Percentiles rank a stretch among this genome's conserved stretches.
phyloP scores from a whole-genome alignment of 2,113 vertebrate genomes.

The Speoplatyrhinus poulsoni region DNA sequence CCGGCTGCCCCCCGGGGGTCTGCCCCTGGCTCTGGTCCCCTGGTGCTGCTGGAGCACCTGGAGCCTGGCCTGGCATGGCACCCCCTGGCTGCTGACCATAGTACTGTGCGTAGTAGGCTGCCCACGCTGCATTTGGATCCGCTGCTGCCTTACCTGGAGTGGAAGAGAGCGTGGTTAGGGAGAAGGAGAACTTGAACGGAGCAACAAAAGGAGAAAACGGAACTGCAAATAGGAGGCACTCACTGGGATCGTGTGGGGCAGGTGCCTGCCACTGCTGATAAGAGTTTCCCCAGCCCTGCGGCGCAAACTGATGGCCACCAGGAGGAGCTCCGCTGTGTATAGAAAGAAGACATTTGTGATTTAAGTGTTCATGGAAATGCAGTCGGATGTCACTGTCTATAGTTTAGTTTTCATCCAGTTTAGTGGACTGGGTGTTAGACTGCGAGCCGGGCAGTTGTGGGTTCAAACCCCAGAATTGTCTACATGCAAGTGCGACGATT shows the following conservation, averaged over 20 bases:
- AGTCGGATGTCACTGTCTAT: too few species aligned
- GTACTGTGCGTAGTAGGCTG: conserved; percentile 92
- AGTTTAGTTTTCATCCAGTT: too few species aligned
- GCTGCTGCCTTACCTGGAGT: conserved; percentile 82
- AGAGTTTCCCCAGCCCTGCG: conserved; percentile 86
- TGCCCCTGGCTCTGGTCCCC: conserved; percentile 80
- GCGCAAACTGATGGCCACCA: conserved; percentile 85
- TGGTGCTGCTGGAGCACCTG: conserved; percentile 78
- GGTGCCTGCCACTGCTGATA: conserved; percentile 92
- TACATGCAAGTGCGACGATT: too few species aligned
- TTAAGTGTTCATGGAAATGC: not conserved
- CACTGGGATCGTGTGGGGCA: conserved; percentile 87
- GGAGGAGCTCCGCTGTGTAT: conserved; percentile 78
- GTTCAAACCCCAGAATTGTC: too few species aligned
- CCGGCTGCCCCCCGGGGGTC: conserved; percentile 81
- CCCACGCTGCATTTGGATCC: conserved; percentile 91
- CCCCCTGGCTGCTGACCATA: conserved; percentile 88
- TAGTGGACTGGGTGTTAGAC: too few species aligned
- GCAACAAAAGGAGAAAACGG: not conserved
- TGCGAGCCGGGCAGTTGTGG: too few species aligned
- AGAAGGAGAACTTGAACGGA: not conserved
- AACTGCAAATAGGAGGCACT: conserved; percentile 47
- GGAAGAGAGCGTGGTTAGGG: not conserved
- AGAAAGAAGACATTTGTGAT: not conserved
- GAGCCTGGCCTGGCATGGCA: conserved; percentile 78